Percentiles rank a stretch among this genome's conserved stretches.
Conservation (phyloP, 2,113 vertebrate species). For the Malurus alboscapulatus region DNA sequence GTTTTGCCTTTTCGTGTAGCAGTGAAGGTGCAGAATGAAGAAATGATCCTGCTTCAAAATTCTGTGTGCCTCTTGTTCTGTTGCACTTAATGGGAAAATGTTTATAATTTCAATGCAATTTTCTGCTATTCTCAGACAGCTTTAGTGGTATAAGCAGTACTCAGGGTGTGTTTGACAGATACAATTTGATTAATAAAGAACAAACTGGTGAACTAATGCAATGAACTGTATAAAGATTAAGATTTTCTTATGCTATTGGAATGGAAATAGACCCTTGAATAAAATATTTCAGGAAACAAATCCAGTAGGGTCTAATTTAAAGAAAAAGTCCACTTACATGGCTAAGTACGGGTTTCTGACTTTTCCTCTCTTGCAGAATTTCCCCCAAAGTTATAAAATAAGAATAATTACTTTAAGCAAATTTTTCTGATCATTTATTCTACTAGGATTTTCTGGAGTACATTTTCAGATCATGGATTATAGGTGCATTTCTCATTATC, state of each 20-base stretch:
- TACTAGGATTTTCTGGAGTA: conserved; percentile 42
- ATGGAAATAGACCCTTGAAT: neutral
- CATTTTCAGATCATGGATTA: conserved; percentile 45
- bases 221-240: conserved; percentile 16
- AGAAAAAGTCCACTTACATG: conserved; percentile 2
- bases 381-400: conserved; percentile 12
- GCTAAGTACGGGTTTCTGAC: conserved; percentile 1
- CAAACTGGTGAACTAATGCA: neutral
- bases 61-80: neutral
- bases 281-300: conserved; percentile 48
- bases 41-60: neutral
- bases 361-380: neutral
- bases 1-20: neutral
- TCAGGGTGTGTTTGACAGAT: neutral
- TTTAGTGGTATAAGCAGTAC: neutral
- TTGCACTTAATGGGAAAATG: neutral
- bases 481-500: conserved; percentile 68
- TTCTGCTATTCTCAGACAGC: neutral
- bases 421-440: conserved; percentile 64
- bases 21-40: neutral
- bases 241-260: conserved; percentile 8
- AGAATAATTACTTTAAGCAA: conserved; percentile 46
- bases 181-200: conserved; percentile 3
- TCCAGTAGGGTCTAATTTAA: neutral
- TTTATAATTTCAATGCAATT: conserved; percentile 18